phyloP scores from a whole-genome alignment of 2,797 vertebrate genomes.

The Rhinoraja longicauda region DNA sequence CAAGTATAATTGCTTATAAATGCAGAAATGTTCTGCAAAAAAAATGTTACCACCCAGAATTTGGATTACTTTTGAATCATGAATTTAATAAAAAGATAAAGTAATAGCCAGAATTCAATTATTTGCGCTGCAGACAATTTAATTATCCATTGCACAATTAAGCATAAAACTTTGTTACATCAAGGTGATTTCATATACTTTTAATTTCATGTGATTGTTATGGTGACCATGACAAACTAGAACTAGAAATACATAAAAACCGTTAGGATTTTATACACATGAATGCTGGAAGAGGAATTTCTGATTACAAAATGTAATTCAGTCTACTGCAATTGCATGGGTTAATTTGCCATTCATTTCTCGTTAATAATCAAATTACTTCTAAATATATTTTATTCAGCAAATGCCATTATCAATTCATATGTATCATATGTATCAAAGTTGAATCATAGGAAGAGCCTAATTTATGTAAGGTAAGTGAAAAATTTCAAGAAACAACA shows the following conservation, averaged over 20 bases:
- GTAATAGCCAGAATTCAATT: background rate
- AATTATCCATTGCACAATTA: constrained; percentile 7
- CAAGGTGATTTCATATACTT: background rate
- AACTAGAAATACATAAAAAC: background rate
- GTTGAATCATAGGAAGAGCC: background rate
- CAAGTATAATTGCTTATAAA: constrained; percentile 26
- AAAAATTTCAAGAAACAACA: background rate
- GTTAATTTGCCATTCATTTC: background rate
- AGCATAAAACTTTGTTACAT: background rate
- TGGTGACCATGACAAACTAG: background rate
- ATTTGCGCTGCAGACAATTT: background rate
- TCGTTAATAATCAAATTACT: background rate
- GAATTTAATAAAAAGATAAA: background rate
- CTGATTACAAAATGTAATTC: background rate
- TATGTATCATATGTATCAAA: background rate
- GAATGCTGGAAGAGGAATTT: background rate
- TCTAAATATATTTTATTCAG: background rate
- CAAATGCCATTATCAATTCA: background rate
- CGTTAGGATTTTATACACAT: background rate
- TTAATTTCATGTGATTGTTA: background rate
- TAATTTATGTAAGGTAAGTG: background rate
- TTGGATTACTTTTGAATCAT: background rate
- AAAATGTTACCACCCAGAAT: background rate
- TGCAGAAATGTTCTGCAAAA: background rate
- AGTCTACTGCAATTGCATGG: background rate